These are phyloP conservation scores for Ophiothrix spiculata DNA, from an alignment of 35 echinoderm and acorn worm genomes.

Conservation along the genomic window DNA sequence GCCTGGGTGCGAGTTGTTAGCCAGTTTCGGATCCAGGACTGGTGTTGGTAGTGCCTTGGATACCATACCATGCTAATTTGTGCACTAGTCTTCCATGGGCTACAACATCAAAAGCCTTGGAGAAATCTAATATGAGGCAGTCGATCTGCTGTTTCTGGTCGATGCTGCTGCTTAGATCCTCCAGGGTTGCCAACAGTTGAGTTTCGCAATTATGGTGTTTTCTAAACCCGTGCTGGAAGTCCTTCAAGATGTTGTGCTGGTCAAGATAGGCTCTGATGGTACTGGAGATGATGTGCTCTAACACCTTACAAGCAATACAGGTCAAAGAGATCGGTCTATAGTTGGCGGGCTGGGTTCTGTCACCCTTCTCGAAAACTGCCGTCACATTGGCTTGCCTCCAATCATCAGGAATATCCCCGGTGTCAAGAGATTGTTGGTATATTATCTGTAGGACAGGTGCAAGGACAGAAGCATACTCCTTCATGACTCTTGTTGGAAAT, in stretches of 20 bases:
- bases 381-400: too few relatives aligned
- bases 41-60: slow-evolving; percentile 9
- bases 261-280: too few relatives aligned
- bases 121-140: slow-evolving; percentile 31
- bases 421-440: too few relatives aligned
- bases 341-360: too few relatives aligned
- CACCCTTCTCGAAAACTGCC: too few relatives aligned
- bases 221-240: slow-evolving; percentile 34
- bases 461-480: too few relatives aligned
- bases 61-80: slow-evolving; percentile 17
- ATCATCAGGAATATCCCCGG: too few relatives aligned
- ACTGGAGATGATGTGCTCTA: too few relatives aligned
- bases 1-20: slow-evolving; percentile 11
- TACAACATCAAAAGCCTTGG: slow-evolving; percentile 28
- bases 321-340: too few relatives aligned
- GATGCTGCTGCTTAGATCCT: slow-evolving; percentile 13
- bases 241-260: slow-evolving; percentile 15
- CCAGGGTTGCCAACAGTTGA: slow-evolving; percentile 3
- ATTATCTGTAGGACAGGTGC: too few relatives aligned
- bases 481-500: too few relatives aligned
- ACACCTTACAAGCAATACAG: too few relatives aligned
- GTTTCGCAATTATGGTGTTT: slow-evolving; percentile 34
- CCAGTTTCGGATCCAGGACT: slow-evolving; percentile 32
- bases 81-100: slow-evolving; percentile 2
- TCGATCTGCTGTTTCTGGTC: slow-evolving; percentile 7